phyloP scores from a whole-genome alignment of 1,140 invertebrate genomes.

The Scylla paramamosain region DNA sequence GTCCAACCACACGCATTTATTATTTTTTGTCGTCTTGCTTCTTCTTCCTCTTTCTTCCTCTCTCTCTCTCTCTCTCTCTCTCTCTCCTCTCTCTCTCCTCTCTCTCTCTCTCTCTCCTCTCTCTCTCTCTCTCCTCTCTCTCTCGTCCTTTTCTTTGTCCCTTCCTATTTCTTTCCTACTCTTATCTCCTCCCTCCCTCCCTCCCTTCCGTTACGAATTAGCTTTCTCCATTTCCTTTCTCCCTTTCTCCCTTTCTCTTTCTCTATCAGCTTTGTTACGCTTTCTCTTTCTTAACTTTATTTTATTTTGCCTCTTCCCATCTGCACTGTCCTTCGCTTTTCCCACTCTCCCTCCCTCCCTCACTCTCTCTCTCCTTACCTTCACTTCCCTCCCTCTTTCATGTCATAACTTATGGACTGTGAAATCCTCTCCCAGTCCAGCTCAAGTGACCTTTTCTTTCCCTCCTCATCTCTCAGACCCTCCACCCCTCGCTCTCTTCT shows the following conservation, averaged over 20 bases:
- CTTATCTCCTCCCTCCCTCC: background rate
- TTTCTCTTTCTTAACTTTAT: background rate
- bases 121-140: background rate
- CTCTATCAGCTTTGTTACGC: background rate
- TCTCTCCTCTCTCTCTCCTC: background rate
- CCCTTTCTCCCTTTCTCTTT: no score
- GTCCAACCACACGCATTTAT: no score
- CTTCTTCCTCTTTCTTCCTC: no score
- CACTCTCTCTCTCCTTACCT: background rate
- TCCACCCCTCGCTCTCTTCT: background rate
- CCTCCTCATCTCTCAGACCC: background rate
- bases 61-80: background rate
- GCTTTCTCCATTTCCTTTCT: background rate
- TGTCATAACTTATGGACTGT: background rate
- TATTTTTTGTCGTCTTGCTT: no score
- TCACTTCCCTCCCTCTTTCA: background rate
- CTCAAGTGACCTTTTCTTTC: constrained; percentile 22
- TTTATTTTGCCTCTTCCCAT: background rate
- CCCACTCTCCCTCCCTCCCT: background rate
- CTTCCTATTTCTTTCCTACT: background rate
- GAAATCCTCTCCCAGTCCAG: background rate
- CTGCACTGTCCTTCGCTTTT: background rate
- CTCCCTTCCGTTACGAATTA: background rate
- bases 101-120: background rate
- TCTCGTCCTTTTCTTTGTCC: background rate